Evolutionary conservation across 1,140 invertebrate species (phyloP), one percentile per base, ranked within the genome.

Genomic region (Scaptomyza pallida): DNA sequence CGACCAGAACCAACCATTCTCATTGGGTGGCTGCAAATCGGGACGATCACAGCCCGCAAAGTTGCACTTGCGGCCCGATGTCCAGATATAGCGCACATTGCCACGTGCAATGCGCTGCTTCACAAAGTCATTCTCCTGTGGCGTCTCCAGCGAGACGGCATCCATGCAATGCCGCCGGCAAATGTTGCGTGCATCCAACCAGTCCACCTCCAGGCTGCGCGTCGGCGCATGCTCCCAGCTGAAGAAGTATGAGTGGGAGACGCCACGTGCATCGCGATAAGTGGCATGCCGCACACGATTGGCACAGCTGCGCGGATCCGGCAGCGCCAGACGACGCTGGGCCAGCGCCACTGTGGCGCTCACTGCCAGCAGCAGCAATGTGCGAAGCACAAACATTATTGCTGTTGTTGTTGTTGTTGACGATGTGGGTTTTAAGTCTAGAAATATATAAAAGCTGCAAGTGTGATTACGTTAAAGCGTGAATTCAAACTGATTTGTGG

Each of bases 1-100:
- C 13, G 96, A 97, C 97, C 97, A 98, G 94, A 98, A 98, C 97
- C 97, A 97, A 65, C 97, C 97, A 92, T 97, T 97, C 35, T 97
- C 93, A 82, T 97, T 96, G 54, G 95, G 95, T 0, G 97, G 97
- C 92, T 97, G 96, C 62, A 97, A 93, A 91, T 97, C 97, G 21
- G 95, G 93, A 55, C 96, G 93, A 92, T 97, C 96, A 91, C 97
- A 98, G 19, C 97, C 97, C 63, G 96, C 96, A 82, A 98, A 98
- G 91, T 98, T 97, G 85, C 97, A 98, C 90, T 98, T 98, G 33
- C 97, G 94, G 2, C 97, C 97, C 3, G 96, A 97, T 0, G 96
- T 97, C 97, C 97, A 98, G 88, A 97, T 97, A 89, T 95, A 97
- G 6, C 95, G 92, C 30, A 94, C 92, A 82, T 94, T 94, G 15